Base-by-base conservation (phyloP, 2,888 invertebrate genomes). In the Cotesia congregata region DNA sequence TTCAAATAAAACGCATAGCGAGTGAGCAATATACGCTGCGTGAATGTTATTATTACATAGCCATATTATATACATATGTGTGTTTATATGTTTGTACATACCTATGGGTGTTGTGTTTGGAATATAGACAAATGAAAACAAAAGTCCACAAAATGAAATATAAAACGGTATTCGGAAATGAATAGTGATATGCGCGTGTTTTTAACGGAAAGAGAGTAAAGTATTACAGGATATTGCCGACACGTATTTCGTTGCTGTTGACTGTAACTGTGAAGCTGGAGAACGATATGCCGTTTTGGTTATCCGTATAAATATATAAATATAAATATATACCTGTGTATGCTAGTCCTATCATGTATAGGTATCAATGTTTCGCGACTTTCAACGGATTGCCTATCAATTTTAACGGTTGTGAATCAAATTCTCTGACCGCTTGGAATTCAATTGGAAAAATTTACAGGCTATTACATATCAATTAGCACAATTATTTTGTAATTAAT, bases 191-290 rank as follows among this genome's bases (percentile, higher is more conserved):
- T 71, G 74, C 40, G 73, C 15, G 73, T 59, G 65, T 74, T 77
- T 73, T 69, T 15, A 77, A 77, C 73, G 73, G 73, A 65, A 69
- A 77, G 70, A 70, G 71, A 39, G 39, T 30, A 77, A 74, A 77
- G 74, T 67, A 77, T 74, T 74, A 60, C 77, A 50, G 74, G 74
- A 77, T 77, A 77, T 74, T 74, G 74, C 41, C n/a, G 61, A 74
- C 74, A 74, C 77, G 74, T 73, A 74, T 77, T 77, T 50, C 12
- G 50, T 50, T 50, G 12, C 50, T 74, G 71, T 67, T 72, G 67
- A 67, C 67, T 74, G 41, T 40, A 38, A 68, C n/a, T 30, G 50
- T 4, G 12, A 12, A 67, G 67, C 59, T 41, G 50, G 59, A 70
- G 70, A 70, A 70, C 70, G 70, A 70, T 70, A 70, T 59, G 41